A percentile compares a stretch with the other conserved stretches of the same genome.
phyloP scores from a whole-genome alignment of 2,888 invertebrate genomes.

The Venusia cambrica region DNA sequence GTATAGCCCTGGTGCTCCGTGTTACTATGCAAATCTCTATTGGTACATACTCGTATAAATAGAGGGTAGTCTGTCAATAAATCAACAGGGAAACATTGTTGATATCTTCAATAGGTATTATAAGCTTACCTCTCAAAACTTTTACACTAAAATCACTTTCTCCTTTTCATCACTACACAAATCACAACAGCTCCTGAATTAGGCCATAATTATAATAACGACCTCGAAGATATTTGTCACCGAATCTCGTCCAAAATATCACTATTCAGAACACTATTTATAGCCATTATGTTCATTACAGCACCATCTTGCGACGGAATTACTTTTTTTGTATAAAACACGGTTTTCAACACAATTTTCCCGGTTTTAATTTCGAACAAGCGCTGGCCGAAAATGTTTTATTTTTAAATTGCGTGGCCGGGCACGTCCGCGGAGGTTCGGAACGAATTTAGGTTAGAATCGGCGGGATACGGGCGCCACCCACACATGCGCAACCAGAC shows the following conservation, averaged over 20 bases:
- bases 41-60: constrained; percentile 23
- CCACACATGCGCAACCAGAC: constrained; percentile 31
- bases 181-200: constrained; percentile 31
- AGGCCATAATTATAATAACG: constrained; percentile 34
- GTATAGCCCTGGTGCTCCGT: too few relatives aligned
- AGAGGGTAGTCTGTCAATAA: constrained; percentile 13
- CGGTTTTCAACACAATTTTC: constrained; percentile 29
- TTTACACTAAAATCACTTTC: constrained; percentile 35
- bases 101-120: too few relatives aligned
- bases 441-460: constrained; percentile 78
- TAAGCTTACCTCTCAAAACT: constrained; percentile 10
- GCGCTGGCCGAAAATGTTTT: constrained; percentile 43
- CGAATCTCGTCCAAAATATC: constrained; percentile 49
- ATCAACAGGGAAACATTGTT: too few relatives aligned
- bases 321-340: constrained; percentile 19
- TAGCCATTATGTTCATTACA: constrained; percentile 50
- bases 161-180: constrained; percentile 48
- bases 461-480: constrained; percentile 52
- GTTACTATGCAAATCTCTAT: too few relatives aligned
- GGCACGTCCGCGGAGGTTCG: constrained; percentile 63
- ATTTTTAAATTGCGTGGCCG: constrained; percentile 67
- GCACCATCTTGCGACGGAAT: constrained; percentile 18
- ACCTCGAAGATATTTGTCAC: constrained; percentile 55
- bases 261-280: constrained; percentile 51
- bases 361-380: constrained; percentile 19